Conservation (phyloP, 2,113 vertebrate genomes). For the Cromileptes altivelis region DNA sequence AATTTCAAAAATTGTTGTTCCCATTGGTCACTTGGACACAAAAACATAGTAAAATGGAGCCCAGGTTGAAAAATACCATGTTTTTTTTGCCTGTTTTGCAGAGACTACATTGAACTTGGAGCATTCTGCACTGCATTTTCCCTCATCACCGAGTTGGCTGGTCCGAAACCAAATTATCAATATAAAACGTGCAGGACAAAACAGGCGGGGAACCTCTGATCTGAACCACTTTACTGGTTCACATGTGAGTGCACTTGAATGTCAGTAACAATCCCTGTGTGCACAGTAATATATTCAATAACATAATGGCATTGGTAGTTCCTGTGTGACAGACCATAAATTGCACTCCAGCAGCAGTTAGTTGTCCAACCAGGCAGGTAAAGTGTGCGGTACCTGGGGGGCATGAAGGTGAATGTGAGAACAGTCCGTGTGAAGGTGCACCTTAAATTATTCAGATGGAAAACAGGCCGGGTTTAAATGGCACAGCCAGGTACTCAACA, state of each 20-base stretch:
- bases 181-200: too few species aligned
- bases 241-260: neutral
- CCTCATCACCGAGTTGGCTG: neutral
- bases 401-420: constrained; percentile 68
- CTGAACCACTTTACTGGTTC: neutral
- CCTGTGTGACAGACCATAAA: constrained; percentile 8
- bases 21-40: too few species aligned
- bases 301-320: neutral
- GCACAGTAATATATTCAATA: neutral
- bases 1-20: too few species aligned
- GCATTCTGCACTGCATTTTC: neutral
- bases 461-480: constrained; percentile 72
- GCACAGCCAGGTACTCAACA: constrained; percentile 52
- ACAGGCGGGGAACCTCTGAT: neutral
- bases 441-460: constrained; percentile 83
- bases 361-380: constrained; percentile 60
- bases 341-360: constrained; percentile 35
- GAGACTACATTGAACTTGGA: neutral
- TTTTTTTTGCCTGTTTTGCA: neutral
- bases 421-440: constrained; percentile 46
- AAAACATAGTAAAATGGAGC: too few species aligned
- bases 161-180: neutral
- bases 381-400: constrained; percentile 55
- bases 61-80: too few species aligned
- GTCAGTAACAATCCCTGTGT: neutral